These are phyloP conservation scores for Macrotis lagotis DNA, from an alignment of 2,113 vertebrate genomes.

Conservation along the genomic window DNA sequence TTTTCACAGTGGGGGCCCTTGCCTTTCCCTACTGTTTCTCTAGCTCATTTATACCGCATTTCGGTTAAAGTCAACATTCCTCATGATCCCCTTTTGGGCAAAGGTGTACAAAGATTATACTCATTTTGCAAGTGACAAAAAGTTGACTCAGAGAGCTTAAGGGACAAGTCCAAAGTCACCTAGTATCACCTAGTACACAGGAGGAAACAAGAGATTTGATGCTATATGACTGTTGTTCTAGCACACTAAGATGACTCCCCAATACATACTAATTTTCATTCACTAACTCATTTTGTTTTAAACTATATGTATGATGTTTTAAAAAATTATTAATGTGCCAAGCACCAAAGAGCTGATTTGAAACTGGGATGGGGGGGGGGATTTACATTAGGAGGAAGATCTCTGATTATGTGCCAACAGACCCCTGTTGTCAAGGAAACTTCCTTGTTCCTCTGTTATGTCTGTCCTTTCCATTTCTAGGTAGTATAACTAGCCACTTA, in stretches of 20 bases:
- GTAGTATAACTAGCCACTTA: conserved; percentile 69
- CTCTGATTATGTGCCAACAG: conserved; percentile 72
- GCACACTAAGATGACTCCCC: not conserved
- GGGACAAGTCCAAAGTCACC: not conserved
- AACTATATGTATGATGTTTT: conserved; percentile 39
- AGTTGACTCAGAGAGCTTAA: not conserved
- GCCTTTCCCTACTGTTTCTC: conserved; percentile 3
- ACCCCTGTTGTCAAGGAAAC: conserved; percentile 71
- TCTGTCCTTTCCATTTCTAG: conserved; percentile 54
- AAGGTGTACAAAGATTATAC: not conserved
- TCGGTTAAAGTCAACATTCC: not conserved
- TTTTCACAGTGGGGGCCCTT: not conserved
- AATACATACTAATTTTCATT: conserved; percentile 30
- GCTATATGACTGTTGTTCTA: not conserved
- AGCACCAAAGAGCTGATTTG: conserved; percentile 56
- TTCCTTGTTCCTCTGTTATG: conserved; percentile 47
- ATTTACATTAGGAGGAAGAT: conserved; percentile 67
- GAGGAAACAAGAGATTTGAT: not conserved
- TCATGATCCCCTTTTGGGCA: not conserved
- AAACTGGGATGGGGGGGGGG: not conserved
- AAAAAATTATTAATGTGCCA: conserved; percentile 64
- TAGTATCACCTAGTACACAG: not conserved
- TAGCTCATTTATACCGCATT: conserved; percentile 1
- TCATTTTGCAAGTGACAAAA: not conserved
- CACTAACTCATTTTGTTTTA: conserved; percentile 57